Evolutionary conservation across 2,888 invertebrate species (phyloP), one percentile per base, ranked within the genome.

Genomic region (Darwinula stevensoni): DNA sequence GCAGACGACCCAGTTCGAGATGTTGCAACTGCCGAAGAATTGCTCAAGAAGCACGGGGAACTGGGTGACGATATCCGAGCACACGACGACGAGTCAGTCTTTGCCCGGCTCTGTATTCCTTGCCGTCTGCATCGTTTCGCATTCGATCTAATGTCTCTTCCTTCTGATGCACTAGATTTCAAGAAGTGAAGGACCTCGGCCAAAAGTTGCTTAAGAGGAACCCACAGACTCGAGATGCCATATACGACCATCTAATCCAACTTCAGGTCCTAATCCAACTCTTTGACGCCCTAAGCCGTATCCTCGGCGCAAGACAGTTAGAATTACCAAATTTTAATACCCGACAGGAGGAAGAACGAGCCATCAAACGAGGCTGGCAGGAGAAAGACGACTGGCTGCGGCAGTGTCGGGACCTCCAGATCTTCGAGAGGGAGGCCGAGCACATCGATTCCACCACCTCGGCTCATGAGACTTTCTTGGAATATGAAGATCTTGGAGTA

Each of bases 391-490:
- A 68, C 30, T 70, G 73, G 60, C 53, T 91, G 35, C 65, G 72
- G 41, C 82, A 91, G 48, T 69, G 78, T 39, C 63, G 80, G 17
- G 76, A 86, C 41, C 55, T 91, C 36, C 84, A 80, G 52, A 63
- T 72, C 39, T 86, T 88, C 54, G 84, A 84, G 52, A 67, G 82
- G 26, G 94, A 94, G 51, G 88, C 88, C 0, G 91, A 94, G 49
- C 78, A 88, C 48, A 78, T 94, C 38, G 91, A 94, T 53, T 84
- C 91, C 1, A 71, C 76, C 9, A 82, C 80, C 31, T 76, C 78
- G 33, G 76, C 82, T 12, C 88, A 94, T 47, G 74, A 84, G 48
- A 80, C 84, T 0, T 86, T 80, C 53, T 57, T 94, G 14, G 86
- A 86, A 42, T 75, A 74, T 51, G 63, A 63, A 6, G 71, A 82